phyloP scores from a whole-genome alignment of 1,140 invertebrate genomes.

The Anagrus nilaparvatae region DNA sequence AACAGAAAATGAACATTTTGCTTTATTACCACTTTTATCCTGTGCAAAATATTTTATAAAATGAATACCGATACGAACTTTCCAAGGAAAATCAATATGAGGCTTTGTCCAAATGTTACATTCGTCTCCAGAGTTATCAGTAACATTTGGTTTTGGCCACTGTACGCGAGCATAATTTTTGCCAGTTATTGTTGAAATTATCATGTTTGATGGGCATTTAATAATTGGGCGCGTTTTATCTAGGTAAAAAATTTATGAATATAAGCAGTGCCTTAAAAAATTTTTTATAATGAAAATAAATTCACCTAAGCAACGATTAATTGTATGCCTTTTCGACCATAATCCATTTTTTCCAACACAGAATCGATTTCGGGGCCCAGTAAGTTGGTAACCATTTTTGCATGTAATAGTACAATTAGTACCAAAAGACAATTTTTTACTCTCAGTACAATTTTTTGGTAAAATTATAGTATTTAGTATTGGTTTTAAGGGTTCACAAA shows the following conservation, averaged over 20 bases:
- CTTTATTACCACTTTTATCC: slow-evolving; percentile 45
- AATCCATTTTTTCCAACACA: slow-evolving; percentile 40
- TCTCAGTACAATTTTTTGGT: slow-evolving; percentile 41
- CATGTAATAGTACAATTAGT: slow-evolving; percentile 47
- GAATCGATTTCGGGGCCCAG: slow-evolving; percentile 38
- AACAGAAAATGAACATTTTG: slow-evolving; percentile 45
- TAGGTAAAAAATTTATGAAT: slow-evolving; percentile 22
- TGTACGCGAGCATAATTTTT: slow-evolving; percentile 46
- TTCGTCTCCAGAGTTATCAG: slow-evolving; percentile 21
- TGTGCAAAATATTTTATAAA: slow-evolving; percentile 43
- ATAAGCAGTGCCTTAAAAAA: background rate
- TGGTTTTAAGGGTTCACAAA: slow-evolving; percentile 44
- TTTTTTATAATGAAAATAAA: background rate
- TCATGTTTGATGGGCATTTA: slow-evolving; percentile 44
- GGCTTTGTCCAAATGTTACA: slow-evolving; percentile 28
- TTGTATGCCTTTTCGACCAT: slow-evolving; percentile 40
- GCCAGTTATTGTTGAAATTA: slow-evolving; percentile 30
- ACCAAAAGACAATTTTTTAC: slow-evolving; percentile 42
- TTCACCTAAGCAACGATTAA: slow-evolving; percentile 43
- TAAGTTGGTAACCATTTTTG: slow-evolving; percentile 44
- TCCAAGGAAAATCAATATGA: slow-evolving; percentile 28
- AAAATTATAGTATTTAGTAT: slow-evolving; percentile 40
- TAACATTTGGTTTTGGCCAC: slow-evolving; percentile 41
- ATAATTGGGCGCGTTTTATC: slow-evolving; percentile 46
- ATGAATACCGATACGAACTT: slow-evolving; percentile 39